phyloP scores from a whole-genome alignment of 1,140 invertebrate genomes.

The Galleria mellonella region DNA sequence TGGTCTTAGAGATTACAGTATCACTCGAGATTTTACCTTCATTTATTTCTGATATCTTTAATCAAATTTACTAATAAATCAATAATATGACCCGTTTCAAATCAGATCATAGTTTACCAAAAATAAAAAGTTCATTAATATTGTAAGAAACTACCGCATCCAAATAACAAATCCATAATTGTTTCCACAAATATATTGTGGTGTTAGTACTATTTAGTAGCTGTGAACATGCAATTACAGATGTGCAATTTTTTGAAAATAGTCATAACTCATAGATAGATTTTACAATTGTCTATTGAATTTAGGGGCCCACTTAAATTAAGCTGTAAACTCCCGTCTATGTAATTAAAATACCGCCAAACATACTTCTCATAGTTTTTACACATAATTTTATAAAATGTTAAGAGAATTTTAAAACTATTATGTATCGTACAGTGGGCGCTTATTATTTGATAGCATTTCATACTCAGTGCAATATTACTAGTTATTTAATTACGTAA shows the following conservation, averaged over 20 bases:
- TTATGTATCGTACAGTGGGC: constrained; percentile 60
- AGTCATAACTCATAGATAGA: constrained; percentile 72
- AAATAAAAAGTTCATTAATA: constrained; percentile 33
- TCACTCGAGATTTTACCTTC: constrained; percentile 69
- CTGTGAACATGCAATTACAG: constrained; percentile 70
- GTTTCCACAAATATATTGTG: constrained; percentile 50
- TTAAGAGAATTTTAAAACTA: constrained; percentile 59
- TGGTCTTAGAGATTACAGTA: constrained; percentile 68
- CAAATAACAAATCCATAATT: constrained; percentile 44
- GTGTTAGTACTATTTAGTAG: constrained; percentile 63
- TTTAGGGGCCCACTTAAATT: constrained; percentile 66
- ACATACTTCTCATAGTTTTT: constrained; percentile 50
- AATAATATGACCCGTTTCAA: constrained; percentile 55
- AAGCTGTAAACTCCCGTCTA: constrained; percentile 48
- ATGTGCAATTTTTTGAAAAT: constrained; percentile 71
- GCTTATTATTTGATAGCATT: constrained; percentile 75
- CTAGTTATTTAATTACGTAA: constrained; percentile 78
- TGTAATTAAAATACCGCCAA: constrained; percentile 49
- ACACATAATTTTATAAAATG: constrained; percentile 56
- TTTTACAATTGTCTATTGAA: constrained; percentile 71
- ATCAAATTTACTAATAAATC: constrained; percentile 61
- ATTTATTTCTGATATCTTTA: constrained; percentile 59
- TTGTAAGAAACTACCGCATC: constrained; percentile 38
- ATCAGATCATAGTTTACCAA: constrained; percentile 51
- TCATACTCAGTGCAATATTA: constrained; percentile 78